Base-by-base conservation (phyloP, 2,113 vertebrate species). In the Trematocara nigrifrons region DNA sequence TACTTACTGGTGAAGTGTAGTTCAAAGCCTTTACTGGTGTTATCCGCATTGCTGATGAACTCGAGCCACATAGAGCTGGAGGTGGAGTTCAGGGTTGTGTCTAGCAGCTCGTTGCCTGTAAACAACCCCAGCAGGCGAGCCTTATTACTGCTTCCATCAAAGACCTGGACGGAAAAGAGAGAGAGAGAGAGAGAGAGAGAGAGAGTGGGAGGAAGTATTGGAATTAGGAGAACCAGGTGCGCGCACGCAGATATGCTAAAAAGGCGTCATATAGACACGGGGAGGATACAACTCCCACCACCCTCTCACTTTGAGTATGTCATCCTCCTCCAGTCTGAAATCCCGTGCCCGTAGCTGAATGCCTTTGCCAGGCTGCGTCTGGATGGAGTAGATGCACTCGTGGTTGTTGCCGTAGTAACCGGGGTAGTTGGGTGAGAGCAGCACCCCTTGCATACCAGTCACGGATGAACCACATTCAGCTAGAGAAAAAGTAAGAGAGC, bases 381-480 rank as follows among this genome's bases (percentile, higher is more conserved):
- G 98, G 96, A 99, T 98, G 93, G 98, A 99, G 96, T 99, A 99
- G 96, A 99, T 99, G 95, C 99, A 99, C 91, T 99, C 98, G 0
- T 99, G 99, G 95, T 97, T 96, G 97, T 99, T 98, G 94, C 94
- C 97, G 89, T 99, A 99, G 97, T 97, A 98, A 92, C 97, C 95
- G 5, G 99, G 99, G 86, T 98, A 99, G 96, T 99, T 99, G 91
- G 98, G 99, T 26, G 99, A 99, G 88, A 99, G 97, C 87, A 99
- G 96, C 51, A 99, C 97, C 2, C 98, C 98, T 95, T 99, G 98
- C 86, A 97, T 98, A 59, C 99, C 98, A 3, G 97, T 99, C 83
- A 99, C 97, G 4, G 98, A 99, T 5, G 98, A 99, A 86, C 99
- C 98, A 76, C 99, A 99, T 96, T 99, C 98, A 47, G 99, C 99